Evolutionary conservation across 2,888 invertebrate genomes (phyloP), one percentile per base, ranked within the genome.

Genomic region (Cryptus armator): DNA sequence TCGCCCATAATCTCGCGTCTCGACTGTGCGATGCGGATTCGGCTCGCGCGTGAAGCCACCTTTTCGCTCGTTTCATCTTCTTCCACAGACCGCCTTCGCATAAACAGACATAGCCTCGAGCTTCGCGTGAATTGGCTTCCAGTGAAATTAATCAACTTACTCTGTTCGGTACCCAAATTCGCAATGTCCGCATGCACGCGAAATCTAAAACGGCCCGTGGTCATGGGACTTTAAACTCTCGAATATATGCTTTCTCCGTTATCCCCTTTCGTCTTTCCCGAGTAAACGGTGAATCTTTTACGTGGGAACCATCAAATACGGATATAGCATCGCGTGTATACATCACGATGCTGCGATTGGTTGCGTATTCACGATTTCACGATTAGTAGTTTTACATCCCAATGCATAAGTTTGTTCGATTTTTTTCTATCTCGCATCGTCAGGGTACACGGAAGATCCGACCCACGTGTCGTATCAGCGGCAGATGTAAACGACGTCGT

Each of bases 51-150:
- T 86, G 76, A 71, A 29, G 51, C 16, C 48, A 68, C 56, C 76
- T 72, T 53, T 67, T 77, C 66, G 86, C 86, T 84, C 88, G 90
- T 89, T 89, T 90, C 90, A 79, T 79, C 81, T 85, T 84, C 79
- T 46, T 72, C 64, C 72, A 44, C 53, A 51, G 44, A 59, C 67
- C 59, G 66, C 43, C 72, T 29, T 14, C 32, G 81, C 77, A 81
- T 81, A 84, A 84, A 84, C 84, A 84, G 81, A 84, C 81, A 81
- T 74, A 44, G 37, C 71, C 37, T 7, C 37, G 59, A 46, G 37
- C 72, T 32, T 66, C 19, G 56, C 76, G 72, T 74, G 81, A 84
- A 81, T 81, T 84, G 81, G 37, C 72, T 46, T 71, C 48, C 24
- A 14, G 81, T 43, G 32, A 66, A 72, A 72, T 81, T 81, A 81